A percentile compares a stretch with the other conserved stretches of the same genome.
Evolutionary conservation across 2,113 vertebrate species (phyloP).

Genomic region (Neodon shergylaensis): DNA sequence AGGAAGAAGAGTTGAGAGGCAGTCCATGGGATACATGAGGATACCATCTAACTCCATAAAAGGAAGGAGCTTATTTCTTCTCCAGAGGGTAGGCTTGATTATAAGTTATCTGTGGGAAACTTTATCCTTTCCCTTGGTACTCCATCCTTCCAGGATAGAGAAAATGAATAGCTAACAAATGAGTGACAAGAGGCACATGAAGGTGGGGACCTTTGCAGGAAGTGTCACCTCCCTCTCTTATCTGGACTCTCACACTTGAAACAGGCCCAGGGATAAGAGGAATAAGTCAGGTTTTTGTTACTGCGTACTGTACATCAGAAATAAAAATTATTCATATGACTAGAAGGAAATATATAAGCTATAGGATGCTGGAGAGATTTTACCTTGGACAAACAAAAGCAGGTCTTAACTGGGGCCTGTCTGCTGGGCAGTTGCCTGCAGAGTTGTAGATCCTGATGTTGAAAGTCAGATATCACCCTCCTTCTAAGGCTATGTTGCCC

Average conservation of each 20-base stretch:
- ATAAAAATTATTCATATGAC: not conserved
- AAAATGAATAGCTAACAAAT: not conserved
- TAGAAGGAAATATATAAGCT: not conserved
- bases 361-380: not conserved
- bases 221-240: not conserved
- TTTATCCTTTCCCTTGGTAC: not conserved
- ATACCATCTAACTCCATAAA: too few species aligned
- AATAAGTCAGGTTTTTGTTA: not conserved
- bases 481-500: not conserved
- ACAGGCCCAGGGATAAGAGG: not conserved
- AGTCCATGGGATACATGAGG: not conserved
- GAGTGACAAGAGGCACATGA: not conserved
- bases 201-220: not conserved
- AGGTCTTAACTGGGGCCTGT: not conserved
- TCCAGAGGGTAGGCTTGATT: not conserved
- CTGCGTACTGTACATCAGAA: not conserved
- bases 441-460: not conserved
- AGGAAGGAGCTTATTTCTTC: too few species aligned
- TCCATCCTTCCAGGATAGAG: not conserved
- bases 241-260: not conserved
- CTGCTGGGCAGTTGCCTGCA: not conserved
- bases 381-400: too few species aligned
- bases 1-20: not conserved
- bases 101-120: not conserved
- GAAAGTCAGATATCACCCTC: too few species aligned